Conservation (phyloP, 2,888 invertebrate species). For the Hyposoter dolosus region DNA sequence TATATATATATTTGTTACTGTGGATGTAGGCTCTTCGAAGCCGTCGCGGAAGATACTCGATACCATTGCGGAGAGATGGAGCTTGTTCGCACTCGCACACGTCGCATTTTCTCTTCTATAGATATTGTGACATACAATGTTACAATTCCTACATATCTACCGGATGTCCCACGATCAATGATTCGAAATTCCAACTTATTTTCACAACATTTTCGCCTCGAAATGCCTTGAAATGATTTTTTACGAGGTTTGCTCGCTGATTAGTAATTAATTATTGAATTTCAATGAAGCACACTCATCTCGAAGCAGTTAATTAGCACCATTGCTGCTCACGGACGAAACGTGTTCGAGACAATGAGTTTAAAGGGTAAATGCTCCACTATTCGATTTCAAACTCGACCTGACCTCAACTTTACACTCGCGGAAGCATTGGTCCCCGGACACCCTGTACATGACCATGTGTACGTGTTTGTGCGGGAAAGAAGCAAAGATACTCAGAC, state of each 20-base stretch:
- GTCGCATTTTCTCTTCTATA: slow-evolving; percentile 21
- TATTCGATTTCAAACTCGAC: neutral
- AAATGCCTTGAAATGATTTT: neutral
- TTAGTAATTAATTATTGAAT: neutral
- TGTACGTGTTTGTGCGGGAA: neutral
- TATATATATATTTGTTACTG: slow-evolving; percentile 12
- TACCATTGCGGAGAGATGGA: slow-evolving; percentile 64
- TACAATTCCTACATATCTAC: slow-evolving; percentile 2
- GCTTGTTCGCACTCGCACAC: slow-evolving; percentile 53
- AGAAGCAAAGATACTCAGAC: slow-evolving; percentile 18
- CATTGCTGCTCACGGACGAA: too few species aligned
- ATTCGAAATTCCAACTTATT: neutral
- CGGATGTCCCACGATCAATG: neutral
- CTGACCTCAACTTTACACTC: neutral
- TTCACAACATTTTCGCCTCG: neutral
- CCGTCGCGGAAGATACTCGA: slow-evolving; percentile 61
- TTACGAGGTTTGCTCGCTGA: neutral
- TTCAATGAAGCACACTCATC: neutral
- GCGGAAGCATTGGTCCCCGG: neutral
- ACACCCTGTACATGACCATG: neutral
- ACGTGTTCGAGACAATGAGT: too few species aligned
- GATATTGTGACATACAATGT: slow-evolving; percentile 8
- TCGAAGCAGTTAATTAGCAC: too few species aligned
- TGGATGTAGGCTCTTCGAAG: slow-evolving; percentile 19
- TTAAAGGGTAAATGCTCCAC: neutral